Conservation (phyloP, 1,140 invertebrate genomes). For the Caenorhabditis brenneri region DNA sequence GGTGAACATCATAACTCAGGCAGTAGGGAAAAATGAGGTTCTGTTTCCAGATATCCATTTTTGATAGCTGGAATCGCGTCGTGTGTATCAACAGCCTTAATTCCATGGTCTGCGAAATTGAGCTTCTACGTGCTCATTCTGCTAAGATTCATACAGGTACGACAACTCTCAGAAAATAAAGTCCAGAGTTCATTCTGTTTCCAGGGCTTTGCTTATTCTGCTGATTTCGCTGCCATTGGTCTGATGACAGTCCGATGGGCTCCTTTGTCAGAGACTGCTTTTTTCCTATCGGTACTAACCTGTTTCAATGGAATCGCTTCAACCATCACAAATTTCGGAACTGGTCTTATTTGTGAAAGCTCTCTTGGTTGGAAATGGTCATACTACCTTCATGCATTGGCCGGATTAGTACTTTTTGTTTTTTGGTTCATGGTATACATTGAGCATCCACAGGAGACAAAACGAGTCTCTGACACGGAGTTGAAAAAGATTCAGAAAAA, state of each 20-base stretch:
- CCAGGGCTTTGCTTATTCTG: conserved; percentile 43
- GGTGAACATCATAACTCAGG: too few species aligned
- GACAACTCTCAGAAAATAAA: too few species aligned
- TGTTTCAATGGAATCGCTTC: conserved; percentile 42
- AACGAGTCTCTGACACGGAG: background rate
- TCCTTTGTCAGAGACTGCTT: conserved; percentile 25
- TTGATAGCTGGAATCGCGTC: conserved; percentile 15
- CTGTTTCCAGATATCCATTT: conserved; percentile 30
- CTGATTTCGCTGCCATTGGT: conserved; percentile 46
- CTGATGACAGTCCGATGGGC: conserved; percentile 42
- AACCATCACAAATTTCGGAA: conserved; percentile 11
- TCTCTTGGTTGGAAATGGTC: conserved; percentile 36
- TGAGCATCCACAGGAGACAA: conserved; percentile 19
- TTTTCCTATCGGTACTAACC: background rate
- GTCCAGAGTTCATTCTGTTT: background rate
- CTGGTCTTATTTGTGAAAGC: background rate
- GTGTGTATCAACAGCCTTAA: background rate
- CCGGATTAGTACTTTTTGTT: conserved; percentile 21
- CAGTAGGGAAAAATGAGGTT: background rate
- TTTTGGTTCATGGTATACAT: conserved; percentile 37
- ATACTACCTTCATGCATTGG: conserved; percentile 28
- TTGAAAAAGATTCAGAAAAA: conserved; percentile 32
- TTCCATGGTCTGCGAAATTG: conserved; percentile 5
- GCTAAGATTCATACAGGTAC: conserved; percentile 40
- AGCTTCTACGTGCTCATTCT: background rate